phyloP scores from a whole-genome alignment of 2,888 invertebrate genomes.

The Sarcophaga variegata region DNA sequence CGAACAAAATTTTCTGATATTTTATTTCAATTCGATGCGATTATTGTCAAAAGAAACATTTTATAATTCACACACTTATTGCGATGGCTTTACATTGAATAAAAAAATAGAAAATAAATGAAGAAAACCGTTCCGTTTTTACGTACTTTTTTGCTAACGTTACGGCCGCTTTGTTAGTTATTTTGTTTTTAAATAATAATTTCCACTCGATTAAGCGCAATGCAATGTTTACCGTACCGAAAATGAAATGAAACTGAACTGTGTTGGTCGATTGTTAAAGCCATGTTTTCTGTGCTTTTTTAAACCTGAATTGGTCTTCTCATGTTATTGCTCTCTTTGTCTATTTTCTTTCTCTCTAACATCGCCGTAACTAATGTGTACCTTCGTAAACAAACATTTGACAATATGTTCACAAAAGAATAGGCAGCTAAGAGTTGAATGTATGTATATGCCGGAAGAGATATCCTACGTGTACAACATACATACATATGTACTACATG shows the following conservation, averaged over 20 bases:
- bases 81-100: neutral
- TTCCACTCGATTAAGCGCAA: neutral
- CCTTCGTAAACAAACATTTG: too few relatives aligned
- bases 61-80: neutral
- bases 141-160: neutral
- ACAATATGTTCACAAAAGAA: too few relatives aligned
- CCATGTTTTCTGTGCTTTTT: slow-evolving; percentile 44
- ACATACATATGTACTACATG: too few relatives aligned
- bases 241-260: slow-evolving; percentile 68
- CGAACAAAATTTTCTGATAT: slow-evolving; percentile 15
- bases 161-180: neutral
- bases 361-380: neutral
- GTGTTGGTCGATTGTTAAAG: slow-evolving; percentile 58
- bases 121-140: neutral
- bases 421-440: neutral
- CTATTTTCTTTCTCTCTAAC: slow-evolving; percentile 18
- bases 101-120: too few relatives aligned
- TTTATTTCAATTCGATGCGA: neutral
- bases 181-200: slow-evolving; percentile 6
- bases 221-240: slow-evolving; percentile 64
- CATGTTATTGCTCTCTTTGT: slow-evolving; percentile 35
- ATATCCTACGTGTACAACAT: neutral
- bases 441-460: neutral
- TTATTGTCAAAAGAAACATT: neutral
- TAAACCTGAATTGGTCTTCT: neutral